Conservation (phyloP, 2,113 vertebrate species). For the Xenopus borealis region DNA sequence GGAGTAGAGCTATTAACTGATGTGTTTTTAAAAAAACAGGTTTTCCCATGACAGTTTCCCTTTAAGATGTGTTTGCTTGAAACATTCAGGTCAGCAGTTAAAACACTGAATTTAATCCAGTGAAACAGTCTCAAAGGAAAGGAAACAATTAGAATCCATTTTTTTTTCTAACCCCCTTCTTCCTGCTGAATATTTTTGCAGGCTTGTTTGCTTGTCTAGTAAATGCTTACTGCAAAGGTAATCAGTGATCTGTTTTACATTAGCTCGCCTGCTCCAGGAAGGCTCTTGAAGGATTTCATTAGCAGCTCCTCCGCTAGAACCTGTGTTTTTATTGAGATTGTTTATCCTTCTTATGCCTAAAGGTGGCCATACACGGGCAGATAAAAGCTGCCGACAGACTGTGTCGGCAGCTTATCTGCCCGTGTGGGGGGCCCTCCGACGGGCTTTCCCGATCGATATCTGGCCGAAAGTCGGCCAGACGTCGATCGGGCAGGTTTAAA, state of each 20-base stretch:
- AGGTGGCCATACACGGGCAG: no score
- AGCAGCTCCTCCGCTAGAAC: constrained; percentile 18
- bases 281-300: constrained; percentile 41
- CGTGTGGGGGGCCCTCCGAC: no score
- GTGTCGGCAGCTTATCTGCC: no score
- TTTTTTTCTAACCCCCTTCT: not conserved
- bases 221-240: constrained; percentile 37
- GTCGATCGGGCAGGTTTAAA: no score
- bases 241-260: constrained; percentile 41
- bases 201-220: constrained; percentile 41
- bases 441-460: no score
- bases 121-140: constrained; percentile 20
- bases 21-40: no score
- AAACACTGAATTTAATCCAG: not conserved
- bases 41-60: no score
- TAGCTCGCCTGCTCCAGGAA: constrained; percentile 34
- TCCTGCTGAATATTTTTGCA: constrained; percentile 39
- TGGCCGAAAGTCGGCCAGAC: no score
- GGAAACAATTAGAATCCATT: constrained; percentile 36
- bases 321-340: constrained; percentile 13
- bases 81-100: not conserved
- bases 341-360: constrained; percentile 18
- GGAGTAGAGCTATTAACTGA: no score
- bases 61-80: no score
- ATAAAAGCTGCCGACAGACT: no score